Percentiles rank a stretch among this genome's conserved stretches.
Evolutionary conservation across 2,797 vertebrate genomes (phyloP).

Genomic region (Megaceryle alcyon): DNA sequence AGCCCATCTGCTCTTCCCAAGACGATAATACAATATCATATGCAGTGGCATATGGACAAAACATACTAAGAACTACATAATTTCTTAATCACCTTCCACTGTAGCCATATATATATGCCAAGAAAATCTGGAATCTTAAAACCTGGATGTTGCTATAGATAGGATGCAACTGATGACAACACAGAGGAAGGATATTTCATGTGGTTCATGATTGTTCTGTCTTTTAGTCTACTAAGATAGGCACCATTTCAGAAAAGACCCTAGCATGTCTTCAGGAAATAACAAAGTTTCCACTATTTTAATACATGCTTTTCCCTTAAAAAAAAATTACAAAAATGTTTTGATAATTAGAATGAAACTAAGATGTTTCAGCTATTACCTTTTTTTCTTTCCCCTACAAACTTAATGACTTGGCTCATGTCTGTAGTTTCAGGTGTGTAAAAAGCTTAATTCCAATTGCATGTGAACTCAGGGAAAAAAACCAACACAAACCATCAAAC

Average conservation of each 20-base stretch:
- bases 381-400: not conserved
- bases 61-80: not conserved
- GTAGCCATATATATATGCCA: no score
- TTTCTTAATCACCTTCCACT: not conserved
- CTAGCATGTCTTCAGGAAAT: not conserved
- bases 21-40: rapidly evolving
- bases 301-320: rapidly evolving
- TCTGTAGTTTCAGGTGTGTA: not conserved
- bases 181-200: not conserved
- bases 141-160: not conserved
- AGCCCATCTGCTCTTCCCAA: not conserved
- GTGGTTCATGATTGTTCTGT: not conserved
- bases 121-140: not conserved
- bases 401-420: not conserved
- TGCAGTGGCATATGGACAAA: not conserved
- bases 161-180: not conserved
- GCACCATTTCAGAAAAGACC: not conserved
- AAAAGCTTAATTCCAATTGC: not conserved
- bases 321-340: not conserved
- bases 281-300: not conserved
- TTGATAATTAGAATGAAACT: not conserved
- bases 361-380: not conserved
- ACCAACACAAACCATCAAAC: no score
- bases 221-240: not conserved
- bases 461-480: not conserved